Evolutionary conservation across 1,140 invertebrate species (phyloP), one percentile per base, ranked within the genome.

Genomic region (Scaptomyza hsui): DNA sequence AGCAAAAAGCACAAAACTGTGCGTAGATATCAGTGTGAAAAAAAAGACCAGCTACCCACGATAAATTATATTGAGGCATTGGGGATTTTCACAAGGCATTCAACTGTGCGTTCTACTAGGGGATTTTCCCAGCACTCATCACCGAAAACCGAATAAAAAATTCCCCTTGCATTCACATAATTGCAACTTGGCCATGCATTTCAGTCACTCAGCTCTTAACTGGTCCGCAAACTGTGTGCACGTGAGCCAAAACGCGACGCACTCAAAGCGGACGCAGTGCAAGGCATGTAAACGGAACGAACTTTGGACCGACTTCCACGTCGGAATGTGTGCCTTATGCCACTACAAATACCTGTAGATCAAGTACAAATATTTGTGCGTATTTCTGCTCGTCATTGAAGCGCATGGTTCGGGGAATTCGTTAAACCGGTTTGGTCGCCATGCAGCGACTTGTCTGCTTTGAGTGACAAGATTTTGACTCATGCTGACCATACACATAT

Each of bases 341-440:
- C 29, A 13, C 24, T 26, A 4, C 24, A 26, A 26, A 47, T 35
- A 21, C 48, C 48, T 44, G 18, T 26, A 41, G 16, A 7, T n/a
- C 52, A 29, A 51, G 9, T 21, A 3, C 9, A 41, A 15, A 26
- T 13, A 15, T 12, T 26, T 29, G 24, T 60, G 45, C 13, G 57
- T 24, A 15, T 15, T 12, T 56, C 3, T 18, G 24, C 41, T 29
- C 18, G 39, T 56, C 39, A 21, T 10, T 19, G 32, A 24, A 32
- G 45, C 42, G 55, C 48, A 26, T 68, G 59, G 47, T 83, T 68
- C 47, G 70, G 74, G 77, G 81, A 86, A 85, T 69, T 86, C 82
- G 60, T 51, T 12, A 86, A 85, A 81, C 81, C 78, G 60, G 81
- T 86, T 85, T 51, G 19, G 51, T 24, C 21, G 39, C 45, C 45